A percentile compares a stretch with the other conserved stretches of the same genome.
phyloP scores from a whole-genome alignment of 2,797 vertebrate species.

The Hyperoplus lanceolatus region DNA sequence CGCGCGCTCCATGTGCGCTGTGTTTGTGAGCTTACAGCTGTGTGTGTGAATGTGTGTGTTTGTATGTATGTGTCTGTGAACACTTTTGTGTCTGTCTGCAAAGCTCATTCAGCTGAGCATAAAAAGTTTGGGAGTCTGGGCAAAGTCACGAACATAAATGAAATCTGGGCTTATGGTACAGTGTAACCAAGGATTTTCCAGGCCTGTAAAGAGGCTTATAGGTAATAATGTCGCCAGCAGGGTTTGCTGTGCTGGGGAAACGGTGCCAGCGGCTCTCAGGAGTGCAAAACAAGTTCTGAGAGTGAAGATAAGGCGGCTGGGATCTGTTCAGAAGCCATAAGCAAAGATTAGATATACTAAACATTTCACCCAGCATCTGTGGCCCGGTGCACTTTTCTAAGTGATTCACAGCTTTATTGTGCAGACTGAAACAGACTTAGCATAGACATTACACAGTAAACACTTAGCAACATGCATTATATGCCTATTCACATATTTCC shows the following conservation, averaged over 20 bases:
- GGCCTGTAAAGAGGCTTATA: slow-evolving; percentile 78
- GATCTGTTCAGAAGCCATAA: slow-evolving; percentile 69
- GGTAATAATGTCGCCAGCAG: slow-evolving; percentile 72
- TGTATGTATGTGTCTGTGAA: slow-evolving; percentile 35
- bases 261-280: slow-evolving; percentile 53
- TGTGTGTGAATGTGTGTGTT: slow-evolving; percentile 30
- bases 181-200: slow-evolving; percentile 71
- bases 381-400: not conserved
- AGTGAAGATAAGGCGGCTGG: slow-evolving; percentile 64
- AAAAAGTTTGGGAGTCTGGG: slow-evolving; percentile 75
- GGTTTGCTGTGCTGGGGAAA: slow-evolving; percentile 64
- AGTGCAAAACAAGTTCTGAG: slow-evolving; percentile 64
- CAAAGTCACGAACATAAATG: slow-evolving; percentile 78
- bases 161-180: slow-evolving; percentile 72
- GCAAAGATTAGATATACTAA: slow-evolving; percentile 71
- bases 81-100: slow-evolving; percentile 55
- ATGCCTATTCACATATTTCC: slow-evolving; percentile 45
- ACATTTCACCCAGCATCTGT: slow-evolving; percentile 55
- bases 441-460: slow-evolving; percentile 9
- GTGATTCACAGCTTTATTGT: slow-evolving; percentile 49
- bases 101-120: slow-evolving; percentile 75
- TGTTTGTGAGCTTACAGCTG: slow-evolving; percentile 17
- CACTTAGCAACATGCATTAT: slow-evolving; percentile 28
- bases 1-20: slow-evolving; percentile 8
- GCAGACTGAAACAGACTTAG: slow-evolving; percentile 46